A percentile compares a stretch with the other conserved stretches of the same genome.
Conservation (phyloP, 2,888 invertebrate genomes). For the Chrysolina americana region DNA sequence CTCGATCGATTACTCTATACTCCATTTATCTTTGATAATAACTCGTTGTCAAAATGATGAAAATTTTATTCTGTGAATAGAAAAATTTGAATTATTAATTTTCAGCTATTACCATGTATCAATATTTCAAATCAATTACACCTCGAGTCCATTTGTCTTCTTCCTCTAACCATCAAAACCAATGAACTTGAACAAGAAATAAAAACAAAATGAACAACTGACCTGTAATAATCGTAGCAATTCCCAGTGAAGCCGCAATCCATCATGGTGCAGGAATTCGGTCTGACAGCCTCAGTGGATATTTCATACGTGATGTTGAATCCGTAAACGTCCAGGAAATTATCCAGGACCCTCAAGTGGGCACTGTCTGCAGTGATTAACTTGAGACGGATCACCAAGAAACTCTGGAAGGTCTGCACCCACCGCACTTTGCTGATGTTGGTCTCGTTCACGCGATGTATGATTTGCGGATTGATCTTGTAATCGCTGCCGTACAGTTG, state of each 20-base stretch:
- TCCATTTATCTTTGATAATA: too few species aligned
- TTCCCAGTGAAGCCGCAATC: slow-evolving; percentile 90
- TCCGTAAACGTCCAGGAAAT: slow-evolving; percentile 88
- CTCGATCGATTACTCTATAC: too few species aligned
- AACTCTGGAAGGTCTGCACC: slow-evolving; percentile 79
- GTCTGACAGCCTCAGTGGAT: slow-evolving; percentile 72
- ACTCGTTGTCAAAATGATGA: too few species aligned
- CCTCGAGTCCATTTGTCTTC: too few species aligned
- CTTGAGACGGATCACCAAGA: slow-evolving; percentile 83
- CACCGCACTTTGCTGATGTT: slow-evolving; percentile 79
- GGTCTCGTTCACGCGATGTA: slow-evolving; percentile 78
- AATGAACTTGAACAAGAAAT: background rate
- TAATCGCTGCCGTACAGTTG: slow-evolving; percentile 60
- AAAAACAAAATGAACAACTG: slow-evolving; percentile 67
- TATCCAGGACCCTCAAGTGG: slow-evolving; percentile 86
- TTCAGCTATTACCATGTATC: too few species aligned
- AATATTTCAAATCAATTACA: too few species aligned
- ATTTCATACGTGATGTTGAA: slow-evolving; percentile 95
- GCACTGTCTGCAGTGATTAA: slow-evolving; percentile 83
- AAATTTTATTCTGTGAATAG: too few species aligned
- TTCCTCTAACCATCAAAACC: background rate
- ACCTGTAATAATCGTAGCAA: slow-evolving; percentile 86
- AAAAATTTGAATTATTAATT: too few species aligned
- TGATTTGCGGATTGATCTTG: slow-evolving; percentile 72
- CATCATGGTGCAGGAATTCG: slow-evolving; percentile 81